phyloP scores from a whole-genome alignment of 2,113 vertebrate species.

The Leptocoma aspasia region DNA sequence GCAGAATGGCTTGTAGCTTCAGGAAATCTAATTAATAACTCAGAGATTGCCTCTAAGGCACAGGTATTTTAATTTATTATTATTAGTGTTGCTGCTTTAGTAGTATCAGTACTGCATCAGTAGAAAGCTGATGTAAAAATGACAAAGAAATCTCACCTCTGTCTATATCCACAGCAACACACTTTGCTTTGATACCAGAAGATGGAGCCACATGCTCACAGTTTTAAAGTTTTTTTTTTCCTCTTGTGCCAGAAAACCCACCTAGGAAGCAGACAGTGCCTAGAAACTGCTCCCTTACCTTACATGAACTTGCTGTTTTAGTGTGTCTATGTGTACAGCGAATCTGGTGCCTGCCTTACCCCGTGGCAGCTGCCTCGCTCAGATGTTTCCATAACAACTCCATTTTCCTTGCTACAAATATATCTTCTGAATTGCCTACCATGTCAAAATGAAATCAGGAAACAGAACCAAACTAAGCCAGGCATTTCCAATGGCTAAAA shows the following conservation, averaged over 20 bases:
- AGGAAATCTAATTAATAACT: background rate
- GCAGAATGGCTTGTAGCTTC: background rate
- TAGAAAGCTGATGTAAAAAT: background rate
- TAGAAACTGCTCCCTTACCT: conserved; percentile 24
- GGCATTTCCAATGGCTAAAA: background rate
- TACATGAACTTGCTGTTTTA: conserved; percentile 6
- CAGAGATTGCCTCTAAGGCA: background rate
- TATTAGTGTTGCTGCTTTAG: background rate
- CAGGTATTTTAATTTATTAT: background rate
- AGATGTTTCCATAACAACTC: conserved; percentile 29
- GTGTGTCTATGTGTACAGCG: background rate
- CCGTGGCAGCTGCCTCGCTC: background rate
- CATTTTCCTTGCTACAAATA: conserved; percentile 11
- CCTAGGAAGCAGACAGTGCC: background rate
- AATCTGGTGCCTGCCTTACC: background rate
- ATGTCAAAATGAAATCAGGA: background rate
- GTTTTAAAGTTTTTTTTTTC: background rate
- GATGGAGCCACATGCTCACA: conserved; percentile 49
- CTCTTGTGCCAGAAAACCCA: background rate
- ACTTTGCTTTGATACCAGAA: conserved; percentile 1
- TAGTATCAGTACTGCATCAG: too few species aligned
- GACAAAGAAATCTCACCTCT: background rate
- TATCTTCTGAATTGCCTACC: background rate
- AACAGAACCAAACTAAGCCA: background rate
- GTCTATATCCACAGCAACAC: background rate